Percentiles rank a stretch among this genome's conserved stretches.
Evolutionary conservation across 1,140 invertebrate species (phyloP).

Genomic region (Penaeus vannamei): DNA sequence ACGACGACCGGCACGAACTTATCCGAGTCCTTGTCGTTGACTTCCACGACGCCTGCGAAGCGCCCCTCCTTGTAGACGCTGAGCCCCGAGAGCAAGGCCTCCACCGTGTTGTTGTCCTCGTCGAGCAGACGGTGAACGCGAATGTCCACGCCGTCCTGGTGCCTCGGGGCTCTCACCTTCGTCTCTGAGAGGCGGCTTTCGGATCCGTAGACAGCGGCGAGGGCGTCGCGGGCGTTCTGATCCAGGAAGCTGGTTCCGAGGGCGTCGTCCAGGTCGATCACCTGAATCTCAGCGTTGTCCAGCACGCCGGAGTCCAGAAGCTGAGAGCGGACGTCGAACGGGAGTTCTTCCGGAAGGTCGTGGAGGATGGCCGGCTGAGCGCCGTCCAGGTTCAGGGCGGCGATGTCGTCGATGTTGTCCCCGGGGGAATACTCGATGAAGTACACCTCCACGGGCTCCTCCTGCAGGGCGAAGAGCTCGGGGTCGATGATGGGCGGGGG

Average conservation of each 20-base stretch:
- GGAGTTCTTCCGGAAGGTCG: slow-evolving; percentile 62
- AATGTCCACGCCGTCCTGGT: slow-evolving; percentile 37
- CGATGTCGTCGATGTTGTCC: slow-evolving; percentile 60
- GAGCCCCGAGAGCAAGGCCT: slow-evolving; percentile 24
- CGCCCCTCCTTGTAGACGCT: slow-evolving; percentile 41
- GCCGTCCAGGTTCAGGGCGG: slow-evolving; percentile 44
- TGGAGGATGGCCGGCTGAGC: slow-evolving; percentile 60
- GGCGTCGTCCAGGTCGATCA: slow-evolving; percentile 63
- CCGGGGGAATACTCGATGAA: slow-evolving; percentile 66
- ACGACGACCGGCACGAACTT: slow-evolving; percentile 53
- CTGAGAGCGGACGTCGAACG: slow-evolving; percentile 54
- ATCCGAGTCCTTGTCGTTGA: slow-evolving; percentile 49
- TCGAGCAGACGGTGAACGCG: slow-evolving; percentile 50
- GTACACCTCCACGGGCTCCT: slow-evolving; percentile 65
- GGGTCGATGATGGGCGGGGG: slow-evolving; percentile 62
- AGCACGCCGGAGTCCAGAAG: slow-evolving; percentile 60
- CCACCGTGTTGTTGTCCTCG: slow-evolving; percentile 47
- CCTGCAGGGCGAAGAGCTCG: slow-evolving; percentile 51
- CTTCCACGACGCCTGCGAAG: slow-evolving; percentile 53
- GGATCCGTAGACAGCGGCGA: slow-evolving; percentile 54
- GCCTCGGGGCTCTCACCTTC: slow-evolving; percentile 40
- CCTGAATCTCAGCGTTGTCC: slow-evolving; percentile 64
- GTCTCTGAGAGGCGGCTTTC: slow-evolving; percentile 49
- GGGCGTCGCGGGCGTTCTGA: slow-evolving; percentile 45
- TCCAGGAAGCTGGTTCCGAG: slow-evolving; percentile 50